Evolutionary conservation across 2,888 invertebrate species (phyloP).

Genomic region (Steinernema carpocapsae): DNA sequence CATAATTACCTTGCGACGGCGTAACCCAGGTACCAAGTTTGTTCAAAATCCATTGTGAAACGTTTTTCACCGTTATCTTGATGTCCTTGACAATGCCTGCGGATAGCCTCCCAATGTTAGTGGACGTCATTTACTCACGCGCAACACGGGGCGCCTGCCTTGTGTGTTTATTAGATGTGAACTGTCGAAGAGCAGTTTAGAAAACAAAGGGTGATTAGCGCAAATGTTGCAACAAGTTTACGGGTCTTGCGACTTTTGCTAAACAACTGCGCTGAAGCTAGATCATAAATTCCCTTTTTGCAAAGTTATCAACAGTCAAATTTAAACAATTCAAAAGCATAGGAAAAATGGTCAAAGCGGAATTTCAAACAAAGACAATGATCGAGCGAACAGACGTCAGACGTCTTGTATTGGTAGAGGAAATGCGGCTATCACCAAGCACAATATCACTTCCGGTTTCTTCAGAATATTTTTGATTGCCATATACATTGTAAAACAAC

Average conservation of each 20-base stretch:
- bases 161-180: neutral
- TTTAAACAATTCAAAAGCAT: too few species aligned
- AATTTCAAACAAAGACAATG: too few species aligned
- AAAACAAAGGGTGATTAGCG: conserved; percentile 32
- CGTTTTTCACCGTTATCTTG: conserved; percentile 30
- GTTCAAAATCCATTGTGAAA: conserved; percentile 30
- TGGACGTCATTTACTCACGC: conserved; percentile 16
- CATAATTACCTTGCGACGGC: neutral
- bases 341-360: too few species aligned
- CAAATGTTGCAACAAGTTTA: conserved; percentile 5
- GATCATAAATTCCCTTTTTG: too few species aligned
- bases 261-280: neutral
- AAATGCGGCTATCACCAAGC: too few species aligned
- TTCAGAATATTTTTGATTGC: too few species aligned
- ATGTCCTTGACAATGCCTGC: conserved; percentile 23
- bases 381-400: too few species aligned
- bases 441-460: too few species aligned
- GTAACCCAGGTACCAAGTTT: conserved; percentile 21
- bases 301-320: too few species aligned
- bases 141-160: neutral
- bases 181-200: neutral
- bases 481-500: too few species aligned
- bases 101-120: conserved; percentile 3
- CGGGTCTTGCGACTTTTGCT: neutral
- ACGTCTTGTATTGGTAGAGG: too few species aligned